These are phyloP conservation scores for Chloroclysta siterata DNA, from an alignment of 2,888 invertebrate genomes.

Conservation along the genomic window DNA sequence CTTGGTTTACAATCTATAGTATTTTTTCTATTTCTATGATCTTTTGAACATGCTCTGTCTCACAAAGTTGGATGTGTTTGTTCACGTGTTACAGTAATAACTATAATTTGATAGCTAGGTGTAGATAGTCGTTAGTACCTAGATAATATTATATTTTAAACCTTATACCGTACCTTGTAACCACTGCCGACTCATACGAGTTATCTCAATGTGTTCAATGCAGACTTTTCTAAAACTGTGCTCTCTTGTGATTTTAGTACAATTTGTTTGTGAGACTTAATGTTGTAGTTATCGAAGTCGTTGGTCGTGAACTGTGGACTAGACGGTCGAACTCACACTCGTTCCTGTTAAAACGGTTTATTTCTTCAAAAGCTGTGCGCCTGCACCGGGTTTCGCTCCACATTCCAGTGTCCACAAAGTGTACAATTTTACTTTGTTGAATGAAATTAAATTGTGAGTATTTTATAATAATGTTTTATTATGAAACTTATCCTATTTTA, in stretches of 20 bases:
- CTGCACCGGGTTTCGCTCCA: conserved; percentile 30
- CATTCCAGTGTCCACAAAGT: conserved; percentile 54
- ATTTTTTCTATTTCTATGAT: not conserved
- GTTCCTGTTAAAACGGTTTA: too few species aligned
- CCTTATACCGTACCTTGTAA: not conserved
- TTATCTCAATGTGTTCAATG: conserved; percentile 24
- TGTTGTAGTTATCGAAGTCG: not conserved
- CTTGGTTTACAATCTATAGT: not conserved
- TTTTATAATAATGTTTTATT: conserved; percentile 65
- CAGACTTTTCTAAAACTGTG: not conserved
- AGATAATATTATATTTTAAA: not conserved
- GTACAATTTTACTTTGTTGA: conserved; percentile 44
- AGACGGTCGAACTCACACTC: not conserved
- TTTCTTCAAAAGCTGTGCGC: too few species aligned
- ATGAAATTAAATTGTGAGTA: conserved; percentile 58
- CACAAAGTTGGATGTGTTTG: not conserved
- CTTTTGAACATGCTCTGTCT: not conserved
- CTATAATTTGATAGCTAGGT: not conserved
- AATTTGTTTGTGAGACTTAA: not conserved
- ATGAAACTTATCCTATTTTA: conserved; percentile 55
- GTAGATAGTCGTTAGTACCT: conserved; percentile 6
- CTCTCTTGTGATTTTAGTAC: conserved; percentile 4
- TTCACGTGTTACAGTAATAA: not conserved
- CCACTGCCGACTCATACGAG: conserved; percentile 15
- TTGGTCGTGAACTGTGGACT: not conserved